Conservation (phyloP, 2,797 vertebrate genomes). For the Characodon lateralis region DNA sequence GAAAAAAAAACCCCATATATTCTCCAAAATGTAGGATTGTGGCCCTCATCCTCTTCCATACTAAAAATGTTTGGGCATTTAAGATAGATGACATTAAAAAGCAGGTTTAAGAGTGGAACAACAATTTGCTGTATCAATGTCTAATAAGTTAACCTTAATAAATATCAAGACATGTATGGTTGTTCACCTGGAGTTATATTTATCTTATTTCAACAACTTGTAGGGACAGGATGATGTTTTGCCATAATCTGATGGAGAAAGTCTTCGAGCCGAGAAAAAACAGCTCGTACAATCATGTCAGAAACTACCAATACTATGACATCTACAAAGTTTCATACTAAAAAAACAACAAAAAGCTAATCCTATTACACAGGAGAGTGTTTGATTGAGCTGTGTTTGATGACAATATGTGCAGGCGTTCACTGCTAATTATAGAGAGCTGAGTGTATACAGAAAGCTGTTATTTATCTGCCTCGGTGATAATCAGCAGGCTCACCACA, state of each 20-base stretch:
- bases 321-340: neutral
- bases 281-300: neutral
- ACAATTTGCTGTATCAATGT: neutral
- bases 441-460: slow-evolving; percentile 13
- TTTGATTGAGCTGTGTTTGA: slow-evolving; percentile 3
- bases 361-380: neutral
- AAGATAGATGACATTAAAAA: neutral
- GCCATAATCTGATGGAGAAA: neutral
- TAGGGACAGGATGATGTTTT: neutral
- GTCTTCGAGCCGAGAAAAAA: neutral
- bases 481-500: neutral
- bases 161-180: neutral
- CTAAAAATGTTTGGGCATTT: neutral
- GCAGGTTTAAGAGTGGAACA: neutral
- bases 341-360: neutral
- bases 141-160: neutral
- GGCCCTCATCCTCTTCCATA: too few species aligned
- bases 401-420: slow-evolving; percentile 7
- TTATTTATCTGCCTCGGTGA: slow-evolving; percentile 4
- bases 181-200: neutral
- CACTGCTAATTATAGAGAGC: slow-evolving; percentile 16
- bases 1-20: too few species aligned
- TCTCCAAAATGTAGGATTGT: too few species aligned
- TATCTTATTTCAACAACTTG: neutral
- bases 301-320: too few species aligned